A percentile compares a stretch with the other conserved stretches of the same genome.
Conservation (phyloP, 2,113 vertebrate genomes). For the Riparia riparia region DNA sequence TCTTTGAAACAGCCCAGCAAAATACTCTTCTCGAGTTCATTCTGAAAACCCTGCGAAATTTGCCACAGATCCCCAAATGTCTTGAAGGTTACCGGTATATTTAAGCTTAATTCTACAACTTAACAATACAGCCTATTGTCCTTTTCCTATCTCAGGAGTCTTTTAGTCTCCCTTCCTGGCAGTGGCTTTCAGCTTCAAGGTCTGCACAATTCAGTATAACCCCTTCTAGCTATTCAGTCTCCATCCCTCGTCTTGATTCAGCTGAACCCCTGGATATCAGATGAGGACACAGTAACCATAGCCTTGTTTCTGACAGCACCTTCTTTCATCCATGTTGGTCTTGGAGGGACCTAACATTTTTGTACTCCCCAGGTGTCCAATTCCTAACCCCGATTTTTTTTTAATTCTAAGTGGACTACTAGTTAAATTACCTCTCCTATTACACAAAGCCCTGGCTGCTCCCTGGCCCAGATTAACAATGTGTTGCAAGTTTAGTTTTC, state of each 20-base stretch:
- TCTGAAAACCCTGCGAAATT: background rate
- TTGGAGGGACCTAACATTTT: background rate
- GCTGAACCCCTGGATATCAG: background rate
- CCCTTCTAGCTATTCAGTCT: background rate
- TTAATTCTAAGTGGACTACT: background rate
- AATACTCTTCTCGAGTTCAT: background rate
- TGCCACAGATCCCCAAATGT: background rate
- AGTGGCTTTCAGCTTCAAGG: background rate
- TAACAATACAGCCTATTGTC: background rate
- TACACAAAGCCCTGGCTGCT: background rate
- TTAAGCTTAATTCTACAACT: background rate
- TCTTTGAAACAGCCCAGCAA: background rate
- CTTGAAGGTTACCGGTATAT: background rate
- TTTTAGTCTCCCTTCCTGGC: background rate
- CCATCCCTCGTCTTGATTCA: background rate
- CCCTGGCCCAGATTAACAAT: background rate
- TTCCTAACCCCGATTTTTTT: background rate
- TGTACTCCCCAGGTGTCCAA: background rate
- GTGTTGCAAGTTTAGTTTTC: background rate
- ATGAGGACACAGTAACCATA: background rate
- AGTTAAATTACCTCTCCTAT: background rate
- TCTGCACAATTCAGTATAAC: background rate
- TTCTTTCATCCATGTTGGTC: background rate
- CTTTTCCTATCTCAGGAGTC: background rate
- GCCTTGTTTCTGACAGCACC: background rate